Conservation (phyloP, 1,140 invertebrate species). For the Mya arenaria region DNA sequence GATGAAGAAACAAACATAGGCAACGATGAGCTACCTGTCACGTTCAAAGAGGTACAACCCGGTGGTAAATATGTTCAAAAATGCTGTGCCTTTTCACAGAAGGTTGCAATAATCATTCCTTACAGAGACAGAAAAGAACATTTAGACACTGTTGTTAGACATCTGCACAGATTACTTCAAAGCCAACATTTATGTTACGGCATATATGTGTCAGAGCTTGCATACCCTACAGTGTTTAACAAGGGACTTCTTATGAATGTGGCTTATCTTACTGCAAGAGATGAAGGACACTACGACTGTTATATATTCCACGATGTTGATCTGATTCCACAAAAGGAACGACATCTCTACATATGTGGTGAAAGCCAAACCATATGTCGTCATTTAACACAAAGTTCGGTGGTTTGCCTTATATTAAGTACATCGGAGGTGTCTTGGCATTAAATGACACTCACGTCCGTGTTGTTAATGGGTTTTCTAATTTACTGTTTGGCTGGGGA, state of each 20-base stretch:
- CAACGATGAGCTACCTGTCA: no score
- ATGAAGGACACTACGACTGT: constrained; percentile 89
- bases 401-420: constrained; percentile 87
- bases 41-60: no score
- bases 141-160: constrained; percentile 48
- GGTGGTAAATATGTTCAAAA: no score
- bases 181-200: constrained; percentile 58
- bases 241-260: constrained; percentile 97
- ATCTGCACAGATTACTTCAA: constrained; percentile 61
- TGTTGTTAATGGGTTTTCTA: constrained; percentile 94
- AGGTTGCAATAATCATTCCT: constrained; percentile 62
- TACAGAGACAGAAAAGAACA: constrained; percentile 60
- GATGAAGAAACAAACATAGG: no score
- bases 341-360: constrained; percentile 93
- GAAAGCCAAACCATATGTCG: constrained; percentile 85
- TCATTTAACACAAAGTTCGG: neutral
- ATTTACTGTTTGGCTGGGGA: constrained; percentile 91
- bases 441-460: constrained; percentile 85
- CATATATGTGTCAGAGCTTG: constrained; percentile 61
- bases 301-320: constrained; percentile 98
- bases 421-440: constrained; percentile 88
- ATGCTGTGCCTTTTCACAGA: no score
- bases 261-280: constrained; percentile 92
- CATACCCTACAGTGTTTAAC: constrained; percentile 87
- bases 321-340: constrained; percentile 93